Evolutionary conservation across 1,140 invertebrate species (phyloP).

Genomic region (Phortica variegata): DNA sequence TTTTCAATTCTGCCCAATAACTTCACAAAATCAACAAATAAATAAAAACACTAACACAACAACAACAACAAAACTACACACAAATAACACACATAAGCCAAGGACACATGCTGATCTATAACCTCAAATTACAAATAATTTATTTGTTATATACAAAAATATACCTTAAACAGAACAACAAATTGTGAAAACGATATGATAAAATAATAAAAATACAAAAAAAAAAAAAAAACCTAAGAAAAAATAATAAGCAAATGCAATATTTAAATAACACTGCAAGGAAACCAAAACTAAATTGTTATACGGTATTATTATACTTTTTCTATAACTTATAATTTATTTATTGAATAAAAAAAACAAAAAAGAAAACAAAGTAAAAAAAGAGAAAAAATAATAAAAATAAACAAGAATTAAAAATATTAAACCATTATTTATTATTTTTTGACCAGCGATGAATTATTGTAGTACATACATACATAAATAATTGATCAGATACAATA

Average conservation of each 20-base stretch:
- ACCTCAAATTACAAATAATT: constrained; percentile 13
- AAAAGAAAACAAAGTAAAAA: no score
- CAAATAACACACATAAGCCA: constrained; percentile 1
- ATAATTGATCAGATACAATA: no score
- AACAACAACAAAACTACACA: constrained; percentile 8
- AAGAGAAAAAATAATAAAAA: constrained; percentile 41
- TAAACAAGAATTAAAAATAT: constrained; percentile 35
- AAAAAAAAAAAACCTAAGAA: constrained; percentile 11
- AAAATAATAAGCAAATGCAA: constrained; percentile 19
- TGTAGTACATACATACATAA: no score
- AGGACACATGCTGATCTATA: not conserved
- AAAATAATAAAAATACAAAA: constrained; percentile 14
- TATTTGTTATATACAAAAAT: constrained; percentile 10
- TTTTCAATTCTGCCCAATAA: no score
- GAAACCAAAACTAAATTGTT: constrained; percentile 52
- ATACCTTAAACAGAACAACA: not conserved
- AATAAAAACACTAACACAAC: constrained; percentile 7
- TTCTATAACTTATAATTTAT: constrained; percentile 57
- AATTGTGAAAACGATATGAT: not conserved
- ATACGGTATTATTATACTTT: constrained; percentile 58
- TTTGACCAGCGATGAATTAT: no score
- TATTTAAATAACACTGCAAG: constrained; percentile 19
- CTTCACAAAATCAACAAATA: constrained; percentile 12
- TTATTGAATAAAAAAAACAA: constrained; percentile 47
- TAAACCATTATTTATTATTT: no score